A percentile compares a stretch with the other conserved stretches of the same genome.
These are phyloP conservation scores for Cyprinella venusta DNA, from an alignment of 2,797 vertebrate genomes.

Conservation along the genomic window DNA sequence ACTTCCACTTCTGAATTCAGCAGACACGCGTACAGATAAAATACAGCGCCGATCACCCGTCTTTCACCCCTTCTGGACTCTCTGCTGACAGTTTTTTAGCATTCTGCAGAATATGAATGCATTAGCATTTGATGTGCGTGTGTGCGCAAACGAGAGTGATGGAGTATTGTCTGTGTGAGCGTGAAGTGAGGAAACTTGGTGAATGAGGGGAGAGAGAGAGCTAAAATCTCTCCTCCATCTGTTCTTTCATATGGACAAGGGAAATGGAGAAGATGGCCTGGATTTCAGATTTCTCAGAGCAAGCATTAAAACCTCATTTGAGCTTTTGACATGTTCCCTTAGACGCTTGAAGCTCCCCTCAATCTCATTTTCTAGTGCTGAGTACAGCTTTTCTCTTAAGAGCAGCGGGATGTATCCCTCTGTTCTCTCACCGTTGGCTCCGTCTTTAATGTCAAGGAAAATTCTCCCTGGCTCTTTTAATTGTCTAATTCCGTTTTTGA, in stretches of 20 bases:
- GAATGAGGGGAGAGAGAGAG: constrained; percentile 22
- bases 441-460: constrained; percentile 22
- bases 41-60: background rate
- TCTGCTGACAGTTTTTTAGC: constrained; percentile 33
- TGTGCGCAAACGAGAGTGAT: background rate
- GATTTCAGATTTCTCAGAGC: constrained; percentile 47
- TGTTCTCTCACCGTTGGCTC: constrained; percentile 16
- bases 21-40: background rate
- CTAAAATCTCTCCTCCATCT: constrained; percentile 56
- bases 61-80: constrained; percentile 24
- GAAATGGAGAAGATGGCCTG: constrained; percentile 40
- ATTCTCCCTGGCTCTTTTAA: constrained; percentile 22
- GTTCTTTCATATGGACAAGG: constrained; percentile 55
- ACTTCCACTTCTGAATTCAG: constrained; percentile 9
- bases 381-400: constrained; percentile 42
- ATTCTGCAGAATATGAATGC: constrained; percentile 46
- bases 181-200: constrained; percentile 36
- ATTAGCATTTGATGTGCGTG: constrained; percentile 42
- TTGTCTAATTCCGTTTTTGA: constrained; percentile 9
- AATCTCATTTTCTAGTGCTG: constrained; percentile 45
- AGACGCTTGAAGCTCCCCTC: constrained; percentile 30
- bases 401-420: constrained; percentile 15
- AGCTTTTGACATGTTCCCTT: constrained; percentile 41
- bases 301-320: constrained; percentile 45
- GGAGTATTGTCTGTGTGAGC: constrained; percentile 3